phyloP scores from a whole-genome alignment of 2,113 vertebrate species.

The Sinocyclocheilus anophthalmus region DNA sequence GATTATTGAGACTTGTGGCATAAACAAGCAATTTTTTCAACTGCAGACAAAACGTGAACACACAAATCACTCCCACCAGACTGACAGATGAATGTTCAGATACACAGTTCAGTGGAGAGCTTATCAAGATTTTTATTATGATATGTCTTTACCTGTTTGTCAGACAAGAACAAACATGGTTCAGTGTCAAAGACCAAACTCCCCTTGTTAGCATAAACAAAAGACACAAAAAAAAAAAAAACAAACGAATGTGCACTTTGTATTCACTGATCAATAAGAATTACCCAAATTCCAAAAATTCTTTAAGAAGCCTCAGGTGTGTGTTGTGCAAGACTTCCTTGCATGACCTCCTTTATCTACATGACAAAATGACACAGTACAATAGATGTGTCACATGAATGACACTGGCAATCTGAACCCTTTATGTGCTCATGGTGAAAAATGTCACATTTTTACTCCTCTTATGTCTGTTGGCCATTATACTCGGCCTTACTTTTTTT shows the following conservation, averaged over 20 bases:
- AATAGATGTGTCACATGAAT: neutral
- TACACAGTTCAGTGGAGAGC: too few species aligned
- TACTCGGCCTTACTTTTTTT: conserved; percentile 76
- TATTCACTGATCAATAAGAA: too few species aligned
- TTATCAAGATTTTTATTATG: neutral
- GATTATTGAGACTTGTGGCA: too few species aligned
- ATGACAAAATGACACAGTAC: neutral
- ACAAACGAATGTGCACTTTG: too few species aligned
- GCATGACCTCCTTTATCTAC: neutral
- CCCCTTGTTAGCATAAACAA: neutral
- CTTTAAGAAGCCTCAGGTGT: too few species aligned
- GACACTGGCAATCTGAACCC: neutral
- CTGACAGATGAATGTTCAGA: too few species aligned
- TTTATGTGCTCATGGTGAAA: neutral
- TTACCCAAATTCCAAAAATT: too few species aligned
- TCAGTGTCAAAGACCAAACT: neutral
- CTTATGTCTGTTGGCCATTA: conserved; percentile 87
- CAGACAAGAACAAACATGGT: neutral
- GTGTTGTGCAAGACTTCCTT: neutral
- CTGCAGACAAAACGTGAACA: too few species aligned
- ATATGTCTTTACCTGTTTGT: neutral
- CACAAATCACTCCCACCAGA: too few species aligned
- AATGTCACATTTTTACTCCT: conserved; percentile 69
- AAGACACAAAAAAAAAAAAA: too few species aligned
- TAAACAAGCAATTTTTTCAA: too few species aligned